Percentiles rank a stretch among this genome's conserved stretches.
Evolutionary conservation across 2,797 vertebrate species (phyloP).

Genomic region (Triplophysa yarkandensis): DNA sequence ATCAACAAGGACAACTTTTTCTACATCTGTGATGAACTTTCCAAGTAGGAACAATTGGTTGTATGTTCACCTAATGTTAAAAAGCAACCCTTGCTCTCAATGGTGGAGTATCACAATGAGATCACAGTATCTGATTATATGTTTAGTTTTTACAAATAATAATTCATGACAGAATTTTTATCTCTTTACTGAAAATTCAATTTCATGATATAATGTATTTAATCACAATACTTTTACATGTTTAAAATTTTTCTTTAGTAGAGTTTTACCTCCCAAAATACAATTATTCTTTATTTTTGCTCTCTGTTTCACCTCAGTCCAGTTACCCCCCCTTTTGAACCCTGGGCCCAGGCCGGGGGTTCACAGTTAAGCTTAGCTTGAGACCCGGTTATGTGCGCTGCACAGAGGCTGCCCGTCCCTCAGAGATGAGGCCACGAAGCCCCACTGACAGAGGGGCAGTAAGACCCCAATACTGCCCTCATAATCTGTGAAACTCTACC

Average conservation of each 20-base stretch:
- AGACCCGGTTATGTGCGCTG: slow-evolving; percentile 25
- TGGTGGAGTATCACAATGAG: too few relatives aligned
- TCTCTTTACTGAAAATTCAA: too few relatives aligned
- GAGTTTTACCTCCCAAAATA: background rate
- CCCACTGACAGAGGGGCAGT: slow-evolving; percentile 42
- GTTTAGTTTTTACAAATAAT: too few relatives aligned
- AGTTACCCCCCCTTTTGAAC: slow-evolving; percentile 36
- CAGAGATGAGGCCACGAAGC: slow-evolving; percentile 42
- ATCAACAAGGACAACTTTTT: background rate
- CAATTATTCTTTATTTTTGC: slow-evolving; percentile 11
- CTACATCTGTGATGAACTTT: too few relatives aligned
- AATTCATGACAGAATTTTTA: too few relatives aligned
- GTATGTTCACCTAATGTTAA: too few relatives aligned
- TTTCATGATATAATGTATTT: background rate
- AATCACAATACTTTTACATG: background rate
- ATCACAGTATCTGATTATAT: too few relatives aligned
- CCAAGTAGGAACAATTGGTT: too few relatives aligned
- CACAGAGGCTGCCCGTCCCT: slow-evolving; percentile 44
- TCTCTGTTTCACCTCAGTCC: slow-evolving; percentile 24
- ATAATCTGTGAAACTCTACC: slow-evolving; percentile 81
- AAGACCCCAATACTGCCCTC: slow-evolving; percentile 60
- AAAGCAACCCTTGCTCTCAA: too few relatives aligned
- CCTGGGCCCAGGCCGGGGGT: slow-evolving; percentile 14
- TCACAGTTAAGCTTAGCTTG: slow-evolving; percentile 23
- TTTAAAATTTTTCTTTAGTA: background rate